Evolutionary conservation across 1,140 invertebrate species (phyloP), one percentile per base, ranked within the genome.

Genomic region (Lasaia peninsularis): DNA sequence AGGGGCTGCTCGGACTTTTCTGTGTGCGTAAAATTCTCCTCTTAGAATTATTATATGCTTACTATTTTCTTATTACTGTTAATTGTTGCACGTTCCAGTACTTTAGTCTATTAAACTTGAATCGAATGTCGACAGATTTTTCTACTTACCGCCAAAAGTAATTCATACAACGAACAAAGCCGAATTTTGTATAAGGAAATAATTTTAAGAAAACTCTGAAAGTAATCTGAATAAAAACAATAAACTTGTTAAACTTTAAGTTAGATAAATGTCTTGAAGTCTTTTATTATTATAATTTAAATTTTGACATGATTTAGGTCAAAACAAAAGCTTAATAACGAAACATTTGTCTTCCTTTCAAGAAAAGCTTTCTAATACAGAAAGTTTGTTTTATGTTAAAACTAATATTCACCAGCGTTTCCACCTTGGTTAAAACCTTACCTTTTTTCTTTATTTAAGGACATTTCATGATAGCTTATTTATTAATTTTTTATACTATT

Each of bases 121-220:
- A 40, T 40, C 37, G 37, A 16, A 40, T 40, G 37, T 40, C 37
- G 37, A 40, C 37, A 40, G 37, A 40, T 9, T 40, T 40, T 40
- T 40, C n/a, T 18, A 40, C 14, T 40, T 18, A 18, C 2, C 37
- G 2, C 16, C 7, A 12, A 40, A 40, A 40, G 37, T 9, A 40
- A 40, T 40, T 40, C 9, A 40, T 40, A 40, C 37, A 40, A 40
- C 37, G 37, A 40, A 40, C 37, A 40, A 44, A 44, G 37, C 37
- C 37, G 37, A 18, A 44, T 44, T 20, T 44, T 10, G 18, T 10
- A 44, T 8, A 44, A 44, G 40, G 18, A 44, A 44, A 44, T 44
- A 20, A 16, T 44, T 21, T 44, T 44, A 44, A 44, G 18, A 44
- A 44, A 44, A 44, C 18, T 20, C 16, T 2, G 40, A 44, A 44